Base-by-base conservation (phyloP, 2,888 invertebrate genomes). In the Athalia circularis region DNA sequence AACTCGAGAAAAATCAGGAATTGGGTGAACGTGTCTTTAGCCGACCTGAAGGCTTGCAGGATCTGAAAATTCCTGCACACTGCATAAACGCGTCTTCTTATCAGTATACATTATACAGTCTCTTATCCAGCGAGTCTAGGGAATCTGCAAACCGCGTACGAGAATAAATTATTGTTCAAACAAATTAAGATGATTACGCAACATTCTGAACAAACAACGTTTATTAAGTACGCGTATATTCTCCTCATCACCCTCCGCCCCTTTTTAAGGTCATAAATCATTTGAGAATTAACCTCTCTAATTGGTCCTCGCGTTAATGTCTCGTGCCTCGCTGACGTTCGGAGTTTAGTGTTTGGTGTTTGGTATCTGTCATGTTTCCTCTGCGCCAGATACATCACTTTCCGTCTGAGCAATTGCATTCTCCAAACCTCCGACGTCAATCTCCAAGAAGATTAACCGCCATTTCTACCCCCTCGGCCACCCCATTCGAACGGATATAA, bases 261-360 rank as follows among this genome's bases (percentile, higher is more conserved):
- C 79, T 76, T 65, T 76, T 65, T 15, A 70, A 57, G 81, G 79
- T 80, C 84, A 83, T 88, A 87, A 88, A 88, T 88, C 88, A 88
- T 80, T 83, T 78, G 80, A 80, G 84, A 85, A 85, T 85, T 86
- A 85, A 87, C 85, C 85, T 83, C 81, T 82, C 83, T 86, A 88
- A 88, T 88, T 87, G 86, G 80, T 79, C 79, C 67, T 81, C 80
- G 81, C 77, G 82, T 82, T 78, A 43, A 72, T 62, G 61, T 61
- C 77, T 54, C 52, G 72, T 13, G 78, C 59, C 13, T 15, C 48
- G 62, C 29, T 52, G 43, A 8, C 11, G 29, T 43, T 62, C 50
- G 11, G 75, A 29, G 29, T 29, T 29, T 29, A 29, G 29, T 29
- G 29, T 29, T 29, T 29, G 29, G 29, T 29, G 29, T 29, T 29